Base-by-base conservation (phyloP, 1,140 invertebrate species). In the Euschistus heros region DNA sequence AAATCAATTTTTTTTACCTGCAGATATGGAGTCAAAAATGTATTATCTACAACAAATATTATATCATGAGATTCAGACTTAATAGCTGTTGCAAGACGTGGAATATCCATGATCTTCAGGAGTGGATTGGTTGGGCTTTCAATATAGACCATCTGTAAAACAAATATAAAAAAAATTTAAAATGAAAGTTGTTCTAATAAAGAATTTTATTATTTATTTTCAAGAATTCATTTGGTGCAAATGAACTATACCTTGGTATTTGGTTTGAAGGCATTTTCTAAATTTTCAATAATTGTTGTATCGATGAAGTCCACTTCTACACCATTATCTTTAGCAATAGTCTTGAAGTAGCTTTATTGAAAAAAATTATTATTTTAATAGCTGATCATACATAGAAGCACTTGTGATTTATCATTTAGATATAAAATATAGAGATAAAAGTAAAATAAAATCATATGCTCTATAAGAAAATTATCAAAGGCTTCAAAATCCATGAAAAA, bases 81-180 rank as follows among this genome's bases (percentile, higher is more conserved):
- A 0, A 86, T 80, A 33, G 86, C 71, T 67, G 86, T 79, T 1
- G 82, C 74, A 27, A 97, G 79, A 2, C 82, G 85, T 68, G 83
- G 80, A 67, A 99, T 93, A 74, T 99, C 95, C 24, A 87, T 82
- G 17, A 99, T 76, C 80, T 95, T 95, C 70, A 99, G 75, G 0
- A 91, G 79, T 0, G 97, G 97, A 80, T 99, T 99, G n/a, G 97
- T 97, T 2, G 97, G 97, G 0, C 91, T 91, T 78, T 99, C 97
- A 61, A 98, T 77, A 95, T 96, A 99, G 22, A 99, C 80, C 78
- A 98, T 82, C 89, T 92, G 69, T n/a, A n/a, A n/a, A n/a, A n/a
- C n/a, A n/a, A n/a, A n/a, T n/a, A n/a, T n/a, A n/a, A n/a, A n/a
- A 66, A 26, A 71, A 60, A 33, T 70, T 18, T 1, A 18, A 42